These are phyloP conservation scores for Atherinosoma microstoma DNA, from an alignment of 2,797 vertebrate species.

Conservation along the genomic window DNA sequence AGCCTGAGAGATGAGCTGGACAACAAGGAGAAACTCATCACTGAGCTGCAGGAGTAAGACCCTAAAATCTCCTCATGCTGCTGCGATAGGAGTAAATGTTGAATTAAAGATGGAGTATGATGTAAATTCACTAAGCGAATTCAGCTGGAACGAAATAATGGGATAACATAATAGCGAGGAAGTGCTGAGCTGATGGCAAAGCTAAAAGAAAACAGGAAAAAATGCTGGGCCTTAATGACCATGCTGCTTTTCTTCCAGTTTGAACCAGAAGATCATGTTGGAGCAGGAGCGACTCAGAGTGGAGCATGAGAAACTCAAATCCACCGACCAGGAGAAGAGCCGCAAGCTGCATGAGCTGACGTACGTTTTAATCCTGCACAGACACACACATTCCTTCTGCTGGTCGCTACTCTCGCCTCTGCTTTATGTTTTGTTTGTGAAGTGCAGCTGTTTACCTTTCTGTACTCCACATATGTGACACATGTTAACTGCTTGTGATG, in stretches of 20 bases:
- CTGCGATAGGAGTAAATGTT: neutral
- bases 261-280: constrained; percentile 98
- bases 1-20: constrained; percentile 96
- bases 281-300: constrained; percentile 94
- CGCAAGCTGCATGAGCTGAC: constrained; percentile 96
- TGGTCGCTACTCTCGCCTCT: rapidly evolving
- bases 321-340: constrained; percentile 95
- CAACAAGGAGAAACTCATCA: constrained; percentile 94
- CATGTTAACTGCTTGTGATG: neutral
- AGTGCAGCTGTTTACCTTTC: neutral
- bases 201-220: neutral
- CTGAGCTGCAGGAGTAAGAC: constrained; percentile 96
- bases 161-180: neutral
- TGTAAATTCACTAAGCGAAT: too few relatives aligned
- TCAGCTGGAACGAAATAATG: neutral
- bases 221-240: neutral
- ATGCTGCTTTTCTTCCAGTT: constrained; percentile 74
- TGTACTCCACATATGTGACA: neutral
- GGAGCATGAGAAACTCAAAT: constrained; percentile 95
- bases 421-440: neutral
- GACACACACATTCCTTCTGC: neutral
- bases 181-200: neutral
- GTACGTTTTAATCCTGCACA: constrained; percentile 69
- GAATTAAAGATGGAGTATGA: neutral
- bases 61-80: constrained; percentile 51